Evolutionary conservation across 2,797 vertebrate species (phyloP), one percentile per base, ranked within the genome.

Genomic region (Pseudochromis fuscus): DNA sequence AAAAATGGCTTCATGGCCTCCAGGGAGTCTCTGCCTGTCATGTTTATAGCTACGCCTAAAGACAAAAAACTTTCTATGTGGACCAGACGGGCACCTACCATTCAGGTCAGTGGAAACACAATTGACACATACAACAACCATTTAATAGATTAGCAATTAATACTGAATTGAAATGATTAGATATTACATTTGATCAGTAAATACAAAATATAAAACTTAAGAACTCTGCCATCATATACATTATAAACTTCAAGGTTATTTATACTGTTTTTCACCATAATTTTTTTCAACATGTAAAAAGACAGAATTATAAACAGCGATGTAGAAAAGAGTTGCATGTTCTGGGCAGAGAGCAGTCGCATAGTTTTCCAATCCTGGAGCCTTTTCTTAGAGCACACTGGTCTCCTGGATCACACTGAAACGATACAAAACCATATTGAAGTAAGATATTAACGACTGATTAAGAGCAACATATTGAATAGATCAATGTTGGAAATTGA

Each of bases 41-140:
- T 99, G 96, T 98, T 98, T 86, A 94, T 99, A 1, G 88, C 95
- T 62, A 98, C 96, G 4, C 96, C 97, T 38, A 96, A 94, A 70
- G 97, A 99, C 88, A 94, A 86, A 80, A 96, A 88, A 51, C 67
- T 46, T 11, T 99, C 98, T 5, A 30, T 96, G 77, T 99, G 97
- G 98, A 99, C 98, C 35, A 95, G 92, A 77, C 88, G 86, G 48
- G 82, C 72, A 7, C 98, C 98, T 0, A 95, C 93, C 0, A 93
- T 95, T 0, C 97, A 96, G 95, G 98, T 98, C 74, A 90, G 91
- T 75, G 7, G 40, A 68, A 42, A 59, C 52, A 51, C 8, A 48
- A 70, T 38, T 5, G 2, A 0, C 52, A 60, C 7, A 3, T 30
- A 28, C 16, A 66, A 52, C 58, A 53, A 35, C 23, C 25, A 37